These are phyloP conservation scores for Tenthredo distinguenda DNA, from an alignment of 2,888 invertebrate species.

Conservation along the genomic window DNA sequence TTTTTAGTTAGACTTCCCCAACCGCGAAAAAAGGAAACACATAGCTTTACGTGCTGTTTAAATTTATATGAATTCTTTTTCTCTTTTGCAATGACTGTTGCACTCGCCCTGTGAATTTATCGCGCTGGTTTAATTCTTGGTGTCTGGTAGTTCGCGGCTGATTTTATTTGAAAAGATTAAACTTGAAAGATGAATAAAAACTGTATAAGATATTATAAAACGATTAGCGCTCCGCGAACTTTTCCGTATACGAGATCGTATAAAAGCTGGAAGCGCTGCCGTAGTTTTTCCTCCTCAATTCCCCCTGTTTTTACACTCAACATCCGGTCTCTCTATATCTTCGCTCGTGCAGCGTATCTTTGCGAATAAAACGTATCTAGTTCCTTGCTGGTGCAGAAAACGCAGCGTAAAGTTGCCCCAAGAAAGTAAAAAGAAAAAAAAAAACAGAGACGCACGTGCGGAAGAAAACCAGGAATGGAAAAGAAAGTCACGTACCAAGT, in stretches of 20 bases:
- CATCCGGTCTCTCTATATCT: constrained; percentile 19
- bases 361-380: background rate
- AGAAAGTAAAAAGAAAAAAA: background rate
- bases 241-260: constrained; percentile 28
- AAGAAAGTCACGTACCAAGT: constrained; percentile 12
- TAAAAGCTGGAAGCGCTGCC: constrained; percentile 4
- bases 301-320: constrained; percentile 12
- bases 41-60: background rate
- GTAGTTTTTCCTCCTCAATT: constrained; percentile 2
- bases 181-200: constrained; percentile 22
- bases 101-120: background rate
- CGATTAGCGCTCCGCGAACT: constrained; percentile 17
- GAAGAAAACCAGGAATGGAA: background rate
- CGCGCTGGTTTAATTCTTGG: background rate
- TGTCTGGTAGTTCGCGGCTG: background rate
- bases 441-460: background rate
- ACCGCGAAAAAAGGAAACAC: background rate
- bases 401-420: background rate
- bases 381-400: constrained; percentile 11
- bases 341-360: constrained; percentile 24
- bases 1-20: background rate
- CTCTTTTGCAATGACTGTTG: background rate
- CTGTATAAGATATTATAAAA: constrained; percentile 35
- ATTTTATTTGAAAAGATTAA: background rate
- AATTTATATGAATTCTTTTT: background rate